Conservation (phyloP, 2,113 vertebrate species). For the Chauna torquata region DNA sequence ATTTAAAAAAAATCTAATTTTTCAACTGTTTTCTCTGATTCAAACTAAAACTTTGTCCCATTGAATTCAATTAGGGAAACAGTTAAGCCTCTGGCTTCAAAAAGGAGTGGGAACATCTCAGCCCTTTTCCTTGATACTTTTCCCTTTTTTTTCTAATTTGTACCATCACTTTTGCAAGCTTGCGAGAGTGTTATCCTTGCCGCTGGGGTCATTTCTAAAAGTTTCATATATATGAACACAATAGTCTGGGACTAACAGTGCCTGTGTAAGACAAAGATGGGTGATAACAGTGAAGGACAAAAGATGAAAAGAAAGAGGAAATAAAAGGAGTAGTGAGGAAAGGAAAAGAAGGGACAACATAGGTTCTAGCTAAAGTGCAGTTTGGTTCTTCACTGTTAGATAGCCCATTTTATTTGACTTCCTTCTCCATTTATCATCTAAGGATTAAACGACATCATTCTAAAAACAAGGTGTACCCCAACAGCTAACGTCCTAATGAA, state of each 20-base stretch:
- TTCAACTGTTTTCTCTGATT: not conserved
- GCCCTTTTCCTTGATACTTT: not conserved
- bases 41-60: not conserved
- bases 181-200: not conserved
- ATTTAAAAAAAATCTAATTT: not conserved
- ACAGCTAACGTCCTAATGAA: not conserved
- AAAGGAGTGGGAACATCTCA: not conserved
- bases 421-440: not conserved
- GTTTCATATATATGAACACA: not conserved
- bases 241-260: not conserved
- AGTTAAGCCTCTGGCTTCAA: not conserved
- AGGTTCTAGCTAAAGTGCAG: not conserved
- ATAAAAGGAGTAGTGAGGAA: not conserved
- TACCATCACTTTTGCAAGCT: not conserved
- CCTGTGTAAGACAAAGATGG: not conserved
- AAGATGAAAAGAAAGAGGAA: not conserved
- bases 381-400: not conserved
- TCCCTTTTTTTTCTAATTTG: not conserved
- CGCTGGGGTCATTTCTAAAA: not conserved
- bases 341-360: not conserved
- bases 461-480: not conserved
- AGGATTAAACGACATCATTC: not conserved
- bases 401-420: not conserved
- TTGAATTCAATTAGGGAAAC: not conserved
- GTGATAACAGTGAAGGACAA: not conserved